These are phyloP conservation scores for Aphrophora alni DNA, from an alignment of 2,888 invertebrate genomes.

Conservation along the genomic window DNA sequence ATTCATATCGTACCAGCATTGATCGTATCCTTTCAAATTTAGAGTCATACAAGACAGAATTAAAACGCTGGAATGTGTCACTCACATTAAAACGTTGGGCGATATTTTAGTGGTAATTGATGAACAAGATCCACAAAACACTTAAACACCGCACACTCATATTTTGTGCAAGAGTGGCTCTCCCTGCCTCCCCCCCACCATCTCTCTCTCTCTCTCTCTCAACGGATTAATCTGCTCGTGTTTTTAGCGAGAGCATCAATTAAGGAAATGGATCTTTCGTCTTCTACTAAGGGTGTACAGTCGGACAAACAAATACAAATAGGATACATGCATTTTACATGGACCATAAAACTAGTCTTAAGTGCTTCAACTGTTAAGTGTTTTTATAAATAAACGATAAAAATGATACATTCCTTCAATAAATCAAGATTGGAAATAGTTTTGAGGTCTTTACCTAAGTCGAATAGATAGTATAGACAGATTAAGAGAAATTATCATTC, in stretches of 20 bases:
- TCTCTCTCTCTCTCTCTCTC: neutral
- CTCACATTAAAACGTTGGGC: neutral
- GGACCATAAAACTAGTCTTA: constrained; percentile 9
- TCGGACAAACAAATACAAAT: constrained; percentile 4
- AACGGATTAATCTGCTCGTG: constrained; percentile 40
- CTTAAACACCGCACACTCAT: neutral
- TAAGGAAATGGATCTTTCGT: constrained; percentile 42
- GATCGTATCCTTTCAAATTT: neutral
- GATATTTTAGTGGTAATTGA: neutral
- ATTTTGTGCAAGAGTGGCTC: neutral
- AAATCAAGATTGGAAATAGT: too few relatives aligned
- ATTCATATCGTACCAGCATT: too few relatives aligned
- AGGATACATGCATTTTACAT: constrained; percentile 39
- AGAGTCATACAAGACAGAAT: neutral
- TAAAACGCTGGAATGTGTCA: neutral
- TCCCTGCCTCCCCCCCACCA: constrained; percentile 7
- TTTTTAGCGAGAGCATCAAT: constrained; percentile 39
- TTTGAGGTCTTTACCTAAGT: too few relatives aligned
- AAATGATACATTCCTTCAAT: neutral
- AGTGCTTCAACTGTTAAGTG: neutral
- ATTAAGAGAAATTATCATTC: too few relatives aligned
- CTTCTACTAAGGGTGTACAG: constrained; percentile 19
- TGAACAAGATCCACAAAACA: neutral
- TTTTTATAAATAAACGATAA: neutral
- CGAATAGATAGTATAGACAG: too few relatives aligned